Evolutionary conservation across 2,113 vertebrate genomes (phyloP).

Genomic region (Bufo gargarizans): DNA sequence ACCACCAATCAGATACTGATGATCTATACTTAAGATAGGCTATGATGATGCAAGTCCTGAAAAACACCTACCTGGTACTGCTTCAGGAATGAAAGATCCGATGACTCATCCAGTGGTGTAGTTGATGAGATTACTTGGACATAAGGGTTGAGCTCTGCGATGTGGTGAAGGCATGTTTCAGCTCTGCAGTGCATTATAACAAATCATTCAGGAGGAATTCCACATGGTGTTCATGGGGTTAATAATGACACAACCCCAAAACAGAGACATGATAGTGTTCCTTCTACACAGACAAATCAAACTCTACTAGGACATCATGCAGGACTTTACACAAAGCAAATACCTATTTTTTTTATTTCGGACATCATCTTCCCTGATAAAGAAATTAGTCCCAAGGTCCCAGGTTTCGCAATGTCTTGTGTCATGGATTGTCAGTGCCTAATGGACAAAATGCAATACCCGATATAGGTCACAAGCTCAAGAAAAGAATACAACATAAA

Average conservation of each 20-base stretch:
- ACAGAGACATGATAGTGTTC: background rate
- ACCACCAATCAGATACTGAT: no score
- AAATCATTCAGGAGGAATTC: background rate
- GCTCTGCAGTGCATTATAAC: slow-evolving; percentile 74
- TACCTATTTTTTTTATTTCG: slow-evolving; percentile 85
- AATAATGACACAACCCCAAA: no score
- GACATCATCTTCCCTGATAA: slow-evolving; percentile 90
- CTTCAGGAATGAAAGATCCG: slow-evolving; percentile 87
- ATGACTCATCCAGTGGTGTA: slow-evolving; percentile 77
- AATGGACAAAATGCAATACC: slow-evolving; percentile 35
- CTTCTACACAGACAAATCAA: no score
- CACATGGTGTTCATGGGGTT: no score
- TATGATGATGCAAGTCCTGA: no score
- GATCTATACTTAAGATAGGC: no score
- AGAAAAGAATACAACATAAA: background rate
- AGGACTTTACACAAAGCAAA: slow-evolving; percentile 32
- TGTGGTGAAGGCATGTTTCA: slow-evolving; percentile 82
- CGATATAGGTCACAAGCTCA: slow-evolving; percentile 13
- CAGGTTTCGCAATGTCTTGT: slow-evolving; percentile 81
- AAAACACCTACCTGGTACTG: slow-evolving; percentile 79
- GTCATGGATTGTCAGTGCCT: slow-evolving; percentile 95
- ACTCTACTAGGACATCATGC: background rate
- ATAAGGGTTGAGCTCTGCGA: slow-evolving; percentile 93
- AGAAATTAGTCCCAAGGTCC: slow-evolving; percentile 95
- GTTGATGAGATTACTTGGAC: slow-evolving; percentile 86